Conservation (phyloP, 1,140 invertebrate genomes). For the Cepaea nemoralis region DNA sequence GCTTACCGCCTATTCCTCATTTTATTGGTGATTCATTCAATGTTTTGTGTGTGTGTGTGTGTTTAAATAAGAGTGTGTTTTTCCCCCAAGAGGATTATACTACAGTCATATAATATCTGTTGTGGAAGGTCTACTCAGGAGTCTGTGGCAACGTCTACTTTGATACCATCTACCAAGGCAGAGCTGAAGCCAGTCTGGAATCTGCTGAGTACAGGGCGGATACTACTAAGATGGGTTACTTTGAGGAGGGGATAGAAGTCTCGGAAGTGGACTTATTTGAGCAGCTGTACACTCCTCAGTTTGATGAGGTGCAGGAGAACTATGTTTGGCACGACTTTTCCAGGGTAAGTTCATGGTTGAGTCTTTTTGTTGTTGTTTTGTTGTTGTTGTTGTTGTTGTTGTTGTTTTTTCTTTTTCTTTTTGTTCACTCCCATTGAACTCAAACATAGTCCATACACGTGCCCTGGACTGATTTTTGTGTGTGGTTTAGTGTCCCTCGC, state of each 20-base stretch:
- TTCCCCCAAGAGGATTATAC: background rate
- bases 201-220: constrained; percentile 71
- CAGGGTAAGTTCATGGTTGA: too few relatives aligned
- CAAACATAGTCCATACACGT: too few relatives aligned
- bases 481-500: too few relatives aligned
- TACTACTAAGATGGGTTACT: constrained; percentile 45
- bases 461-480: too few relatives aligned
- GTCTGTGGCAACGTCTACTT: constrained; percentile 44
- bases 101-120: background rate
- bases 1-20: too few relatives aligned
- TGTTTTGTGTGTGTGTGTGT: background rate
- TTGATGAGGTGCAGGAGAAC: constrained; percentile 82
- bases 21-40: too few relatives aligned
- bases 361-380: too few relatives aligned
- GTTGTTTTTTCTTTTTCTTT: too few relatives aligned
- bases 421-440: too few relatives aligned
- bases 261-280: constrained; percentile 82
- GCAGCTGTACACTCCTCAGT: constrained; percentile 85
- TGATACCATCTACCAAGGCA: constrained; percentile 41
- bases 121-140: constrained; percentile 38
- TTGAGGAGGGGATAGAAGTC: constrained; percentile 77
- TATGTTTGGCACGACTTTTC: constrained; percentile 92
- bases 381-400: too few relatives aligned
- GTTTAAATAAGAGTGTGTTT: background rate
- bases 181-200: constrained; percentile 79